Evolutionary conservation across 2,888 invertebrate species (phyloP), one percentile per base, ranked within the genome.

Genomic region (Eretmocerus hayati): DNA sequence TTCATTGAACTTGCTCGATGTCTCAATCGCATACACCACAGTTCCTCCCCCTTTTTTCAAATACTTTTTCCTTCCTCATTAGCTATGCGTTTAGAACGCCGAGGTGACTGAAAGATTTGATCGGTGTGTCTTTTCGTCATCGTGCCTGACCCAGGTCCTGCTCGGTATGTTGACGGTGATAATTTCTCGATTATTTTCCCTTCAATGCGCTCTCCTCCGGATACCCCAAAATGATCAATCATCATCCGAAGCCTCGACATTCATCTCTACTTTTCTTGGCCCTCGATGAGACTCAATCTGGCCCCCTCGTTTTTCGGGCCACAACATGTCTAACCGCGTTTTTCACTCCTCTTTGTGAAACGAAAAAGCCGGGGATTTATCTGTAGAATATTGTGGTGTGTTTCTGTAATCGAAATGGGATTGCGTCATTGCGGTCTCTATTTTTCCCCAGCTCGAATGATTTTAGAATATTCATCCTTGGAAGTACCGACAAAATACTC

Each of bases 401-500:
- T 35, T 39, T 36, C 40, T 19, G 36, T 38, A 33, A 18, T 46
- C 42, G 9, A 39, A 42, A 19, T 37, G 32, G 11, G 11, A 26
- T 11, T 6, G n/a, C n/a, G 6, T 26, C 11, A 26, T 26, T 11
- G 26, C 26, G n/a, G n/a, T n/a, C n/a, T n/a, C n/a, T n/a, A 26
- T 26, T 26, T 26, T 26, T 11, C 26, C 6, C 26, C 11, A 11
- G 11, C 26, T 26, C 26, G 1, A 26, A 6, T 9, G 8, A 9
- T 6, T 52, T 48, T 21, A 41, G 32, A 16, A 52, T 52, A 48
- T 44, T 53, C 43, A 36, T 44, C 23, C 19, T 47, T 53, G 20
- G 48, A 50, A 1, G 48, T 53, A 11, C 15, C 31, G 4, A 52
- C 36, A 19, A 55, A 50, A 35, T 55, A 50, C 20, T 53, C 48